phyloP scores from a whole-genome alignment of 2,797 vertebrate genomes.

The Pagetopsis macropterus region DNA sequence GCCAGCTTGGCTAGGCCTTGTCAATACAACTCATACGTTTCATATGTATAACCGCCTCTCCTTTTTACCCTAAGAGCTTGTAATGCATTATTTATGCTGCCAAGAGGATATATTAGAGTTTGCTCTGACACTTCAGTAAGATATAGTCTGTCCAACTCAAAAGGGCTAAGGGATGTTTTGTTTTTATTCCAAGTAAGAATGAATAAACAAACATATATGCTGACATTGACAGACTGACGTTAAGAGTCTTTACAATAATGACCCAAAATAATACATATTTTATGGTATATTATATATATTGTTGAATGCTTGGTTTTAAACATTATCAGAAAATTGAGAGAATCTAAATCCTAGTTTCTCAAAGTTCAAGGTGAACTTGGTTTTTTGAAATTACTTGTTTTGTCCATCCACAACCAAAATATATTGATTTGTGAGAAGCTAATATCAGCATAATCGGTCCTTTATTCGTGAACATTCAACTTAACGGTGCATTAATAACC shows the following conservation, averaged over 20 bases:
- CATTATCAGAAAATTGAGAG: too few relatives aligned
- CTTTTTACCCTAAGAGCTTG: conserved; percentile 72
- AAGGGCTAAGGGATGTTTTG: neutral
- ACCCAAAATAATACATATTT: neutral
- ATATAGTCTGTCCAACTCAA: conserved; percentile 49
- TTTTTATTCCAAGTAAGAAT: conserved; percentile 4
- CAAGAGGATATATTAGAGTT: conserved; percentile 73
- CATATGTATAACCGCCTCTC: conserved; percentile 79
- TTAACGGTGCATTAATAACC: too few relatives aligned
- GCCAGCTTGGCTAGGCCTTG: conserved; percentile 70
- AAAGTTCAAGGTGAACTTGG: too few relatives aligned
- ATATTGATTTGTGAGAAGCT: too few relatives aligned
- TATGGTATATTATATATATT: too few relatives aligned
- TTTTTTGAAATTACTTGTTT: too few relatives aligned
- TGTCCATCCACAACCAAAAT: too few relatives aligned
- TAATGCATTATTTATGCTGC: conserved; percentile 80
- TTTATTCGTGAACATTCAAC: too few relatives aligned
- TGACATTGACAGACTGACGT: neutral
- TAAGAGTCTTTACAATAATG: neutral
- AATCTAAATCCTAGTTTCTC: too few relatives aligned
- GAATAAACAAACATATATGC: neutral
- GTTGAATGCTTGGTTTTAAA: too few relatives aligned
- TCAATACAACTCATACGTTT: conserved; percentile 77
- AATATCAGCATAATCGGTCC: too few relatives aligned
- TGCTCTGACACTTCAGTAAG: conserved; percentile 63